phyloP scores from a whole-genome alignment of 2,113 vertebrate genomes.

The Thunnus thynnus region DNA sequence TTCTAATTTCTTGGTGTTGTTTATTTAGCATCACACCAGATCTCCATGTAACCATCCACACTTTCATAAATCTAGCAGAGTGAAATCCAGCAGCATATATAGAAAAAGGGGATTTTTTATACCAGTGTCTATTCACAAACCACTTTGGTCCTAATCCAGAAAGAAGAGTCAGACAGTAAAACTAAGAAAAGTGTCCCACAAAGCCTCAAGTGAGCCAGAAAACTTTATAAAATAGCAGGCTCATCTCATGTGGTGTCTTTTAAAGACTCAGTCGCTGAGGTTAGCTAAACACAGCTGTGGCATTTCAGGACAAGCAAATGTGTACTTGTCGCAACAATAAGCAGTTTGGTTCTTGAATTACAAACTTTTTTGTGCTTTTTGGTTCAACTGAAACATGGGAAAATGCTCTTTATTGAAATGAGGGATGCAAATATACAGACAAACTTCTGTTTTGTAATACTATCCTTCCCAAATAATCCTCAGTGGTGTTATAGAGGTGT shows the following conservation, averaged over 20 bases:
- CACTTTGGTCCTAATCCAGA: constrained; percentile 64
- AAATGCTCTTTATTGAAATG: constrained; percentile 46
- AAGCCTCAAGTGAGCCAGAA: constrained; percentile 67
- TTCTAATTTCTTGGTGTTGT: too few species aligned
- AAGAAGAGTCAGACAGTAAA: constrained; percentile 71
- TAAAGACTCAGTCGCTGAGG: constrained; percentile 73
- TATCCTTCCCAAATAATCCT: constrained; percentile 10
- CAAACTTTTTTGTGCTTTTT: constrained; percentile 53
- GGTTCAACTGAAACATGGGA: constrained; percentile 60
- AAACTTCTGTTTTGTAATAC: constrained; percentile 25
- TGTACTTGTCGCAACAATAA: constrained; percentile 79
- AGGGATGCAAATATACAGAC: constrained; percentile 1
- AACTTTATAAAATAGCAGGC: constrained; percentile 68
- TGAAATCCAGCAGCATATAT: constrained; percentile 41
- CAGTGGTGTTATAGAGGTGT: constrained; percentile 11
- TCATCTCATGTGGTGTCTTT: constrained; percentile 75
- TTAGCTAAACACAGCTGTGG: constrained; percentile 84
- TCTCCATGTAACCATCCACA: constrained; percentile 9
- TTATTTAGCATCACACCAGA: not conserved
- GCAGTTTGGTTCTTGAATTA: constrained; percentile 63
- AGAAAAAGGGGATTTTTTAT: constrained; percentile 26
- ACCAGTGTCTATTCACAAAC: constrained; percentile 58
- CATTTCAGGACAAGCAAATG: constrained; percentile 77
- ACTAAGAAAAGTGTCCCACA: constrained; percentile 79
- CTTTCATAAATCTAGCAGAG: constrained; percentile 6